A percentile compares a stretch with the other conserved stretches of the same genome.
Conservation (phyloP, 2,797 vertebrate species). For the Spinibarbus caldwelli region DNA sequence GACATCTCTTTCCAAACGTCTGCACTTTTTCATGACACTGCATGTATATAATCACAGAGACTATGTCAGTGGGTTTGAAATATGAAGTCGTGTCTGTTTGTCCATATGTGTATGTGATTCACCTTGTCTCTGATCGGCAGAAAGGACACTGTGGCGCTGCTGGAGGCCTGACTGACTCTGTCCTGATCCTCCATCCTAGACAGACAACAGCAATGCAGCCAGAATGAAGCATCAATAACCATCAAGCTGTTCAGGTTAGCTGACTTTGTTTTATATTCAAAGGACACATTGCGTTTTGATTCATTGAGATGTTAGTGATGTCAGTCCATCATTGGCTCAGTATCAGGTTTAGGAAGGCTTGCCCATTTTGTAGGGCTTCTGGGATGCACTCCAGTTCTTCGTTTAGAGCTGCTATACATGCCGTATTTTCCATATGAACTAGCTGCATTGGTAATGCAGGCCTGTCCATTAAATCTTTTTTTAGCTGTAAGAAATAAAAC, state of each 20-base stretch:
- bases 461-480: background rate
- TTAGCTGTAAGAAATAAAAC: background rate
- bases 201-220: slow-evolving; percentile 3
- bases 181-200: slow-evolving; percentile 86
- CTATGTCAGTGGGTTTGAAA: background rate
- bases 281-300: background rate
- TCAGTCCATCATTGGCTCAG: background rate
- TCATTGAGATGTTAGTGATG: slow-evolving; percentile 5
- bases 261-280: background rate
- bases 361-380: background rate
- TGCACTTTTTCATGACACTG: slow-evolving; percentile 78
- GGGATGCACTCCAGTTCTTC: background rate
- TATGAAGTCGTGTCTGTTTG: background rate
- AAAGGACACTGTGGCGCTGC: slow-evolving; percentile 83
- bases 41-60: slow-evolving; percentile 16
- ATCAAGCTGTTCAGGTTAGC: slow-evolving; percentile 5
- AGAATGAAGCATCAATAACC: background rate
- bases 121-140: slow-evolving; percentile 78
- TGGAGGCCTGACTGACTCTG: slow-evolving; percentile 85
- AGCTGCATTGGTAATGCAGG: background rate
- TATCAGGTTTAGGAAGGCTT: background rate
- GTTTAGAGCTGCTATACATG: background rate
- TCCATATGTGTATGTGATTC: slow-evolving; percentile 21
- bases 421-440: background rate
- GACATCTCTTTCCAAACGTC: slow-evolving; percentile 86